Evolutionary conservation across 2,797 vertebrate genomes (phyloP).

Genomic region (Spinus olivaceus): DNA sequence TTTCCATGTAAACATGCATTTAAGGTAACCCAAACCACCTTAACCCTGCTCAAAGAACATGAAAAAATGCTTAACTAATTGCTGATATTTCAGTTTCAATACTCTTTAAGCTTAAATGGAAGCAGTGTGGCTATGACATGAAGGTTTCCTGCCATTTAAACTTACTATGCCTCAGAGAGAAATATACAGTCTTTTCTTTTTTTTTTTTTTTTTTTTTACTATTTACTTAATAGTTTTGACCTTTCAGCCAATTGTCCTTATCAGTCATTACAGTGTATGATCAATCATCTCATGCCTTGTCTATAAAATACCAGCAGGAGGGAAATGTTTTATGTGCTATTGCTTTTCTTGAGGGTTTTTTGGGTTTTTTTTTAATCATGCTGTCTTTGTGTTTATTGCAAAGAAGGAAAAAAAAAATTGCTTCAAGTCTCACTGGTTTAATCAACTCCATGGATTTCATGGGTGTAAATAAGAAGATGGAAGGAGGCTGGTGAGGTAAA

Average conservation of each 20-base stretch:
- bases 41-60: neutral
- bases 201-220: constrained; percentile 34
- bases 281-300: constrained; percentile 70
- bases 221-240: constrained; percentile 77
- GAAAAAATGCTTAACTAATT: neutral
- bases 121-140: neutral
- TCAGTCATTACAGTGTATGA: constrained; percentile 67
- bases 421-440: neutral
- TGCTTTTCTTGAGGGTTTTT: neutral
- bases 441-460: neutral
- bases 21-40: neutral
- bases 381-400: constrained; percentile 13
- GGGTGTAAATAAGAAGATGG: neutral
- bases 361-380: neutral
- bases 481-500: neutral
- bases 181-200: constrained; percentile 19
- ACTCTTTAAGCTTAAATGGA: neutral
- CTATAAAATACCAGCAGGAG: constrained; percentile 57
- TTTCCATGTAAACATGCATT: neutral
- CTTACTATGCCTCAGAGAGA: constrained; percentile 61
- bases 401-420: neutral
- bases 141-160: constrained; percentile 69
- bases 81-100: neutral
- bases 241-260: constrained; percentile 76
- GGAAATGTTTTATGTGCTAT: constrained; percentile 31